Base-by-base conservation (phyloP, 2,113 vertebrate genomes). In the Alexandromys fortis region DNA sequence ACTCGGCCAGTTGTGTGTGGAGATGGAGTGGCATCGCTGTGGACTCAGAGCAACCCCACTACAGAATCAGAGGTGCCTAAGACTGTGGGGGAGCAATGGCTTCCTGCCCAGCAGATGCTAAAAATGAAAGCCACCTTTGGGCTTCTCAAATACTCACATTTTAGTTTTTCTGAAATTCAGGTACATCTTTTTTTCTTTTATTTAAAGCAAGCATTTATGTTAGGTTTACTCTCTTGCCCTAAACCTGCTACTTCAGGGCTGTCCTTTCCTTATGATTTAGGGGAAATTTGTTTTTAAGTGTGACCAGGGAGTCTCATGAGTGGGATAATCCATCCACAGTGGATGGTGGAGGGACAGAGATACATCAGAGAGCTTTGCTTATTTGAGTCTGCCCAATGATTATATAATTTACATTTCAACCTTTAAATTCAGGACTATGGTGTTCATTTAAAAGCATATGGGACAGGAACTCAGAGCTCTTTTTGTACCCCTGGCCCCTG, bases 131-230 rank as follows among this genome's bases (percentile, higher is more conserved):
- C 16, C 42, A 9, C 33, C 70, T 94, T 82, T 83, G 10, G 19
- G 99, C 99, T 98, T 98, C 98, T 98, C 99, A 42, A 98, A 98
- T 98, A 99, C 99, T 99, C 99, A 98, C 99, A 28, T 28, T 38
- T 82, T 28, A 58, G 79, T 30, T 76, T 52, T 58, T 72, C 83
- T 89, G 67, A 92, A 91, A 90, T 63, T 61, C 68, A 42, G 21
- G 38, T 7, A 9, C 63, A 22, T 90, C 42, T 90, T 77, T 92
- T 47, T 24, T 61, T 42, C n/a, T 76, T 76, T 67, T 76, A 22
- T 42, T 85, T 76, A 85, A 49, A 76, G 3, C 22, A 82, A 28
- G 38, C 24, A 28, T 82, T 85, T 77, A 14, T 33, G 33, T 81
- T 49, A 58, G 38, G 3, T 67, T 68, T 68, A 16, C 33, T 55